These are phyloP conservation scores for Nibea albiflora DNA, from an alignment of 2,113 vertebrate genomes.

Conservation along the genomic window DNA sequence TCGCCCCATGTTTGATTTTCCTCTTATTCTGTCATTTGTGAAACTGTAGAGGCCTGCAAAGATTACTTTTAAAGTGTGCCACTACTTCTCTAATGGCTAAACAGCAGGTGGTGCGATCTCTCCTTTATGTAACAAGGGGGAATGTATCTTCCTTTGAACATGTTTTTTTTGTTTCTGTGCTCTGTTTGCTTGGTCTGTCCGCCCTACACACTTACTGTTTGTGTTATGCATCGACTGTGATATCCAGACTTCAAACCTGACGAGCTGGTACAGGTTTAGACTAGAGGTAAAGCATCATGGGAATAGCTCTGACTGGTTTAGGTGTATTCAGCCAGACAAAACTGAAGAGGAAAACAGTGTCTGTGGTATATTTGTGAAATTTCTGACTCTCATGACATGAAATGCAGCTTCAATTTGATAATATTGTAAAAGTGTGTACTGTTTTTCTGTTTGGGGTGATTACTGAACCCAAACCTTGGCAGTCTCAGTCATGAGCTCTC, in stretches of 20 bases:
- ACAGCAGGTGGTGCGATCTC: slow-evolving; percentile 48
- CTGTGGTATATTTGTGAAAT: neutral
- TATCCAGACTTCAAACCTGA: neutral
- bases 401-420: neutral
- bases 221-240: neutral
- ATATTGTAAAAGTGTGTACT: neutral
- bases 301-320: neutral
- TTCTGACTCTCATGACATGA: neutral
- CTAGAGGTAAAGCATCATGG: neutral
- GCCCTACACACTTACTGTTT: neutral
- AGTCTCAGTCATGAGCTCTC: neutral
- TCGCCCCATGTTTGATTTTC: slow-evolving; percentile 16
- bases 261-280: neutral
- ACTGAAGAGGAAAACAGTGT: neutral
- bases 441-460: neutral
- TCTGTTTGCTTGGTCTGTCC: neutral
- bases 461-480: neutral
- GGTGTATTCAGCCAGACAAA: neutral
- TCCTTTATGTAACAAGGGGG: slow-evolving; percentile 30
- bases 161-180: slow-evolving; percentile 2
- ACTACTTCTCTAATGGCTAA: neutral
- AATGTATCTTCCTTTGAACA: slow-evolving; percentile 19
- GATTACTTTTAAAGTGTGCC: neutral
- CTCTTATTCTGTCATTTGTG: neutral
- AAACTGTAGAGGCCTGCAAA: slow-evolving; percentile 16